Evolutionary conservation across 1,140 invertebrate species (phyloP).

Genomic region (Microplitis demolitor): DNA sequence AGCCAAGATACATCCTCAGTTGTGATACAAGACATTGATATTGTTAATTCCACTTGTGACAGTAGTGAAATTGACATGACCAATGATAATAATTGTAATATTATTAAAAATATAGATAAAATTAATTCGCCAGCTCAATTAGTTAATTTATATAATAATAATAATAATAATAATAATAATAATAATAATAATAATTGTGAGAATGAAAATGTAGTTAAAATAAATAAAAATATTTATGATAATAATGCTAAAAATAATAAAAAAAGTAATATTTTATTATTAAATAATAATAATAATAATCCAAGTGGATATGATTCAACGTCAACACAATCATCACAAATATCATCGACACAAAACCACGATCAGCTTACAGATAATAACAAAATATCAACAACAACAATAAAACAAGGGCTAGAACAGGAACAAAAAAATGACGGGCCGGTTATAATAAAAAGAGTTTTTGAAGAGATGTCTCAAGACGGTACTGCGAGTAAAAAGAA

Average conservation of each 20-base stretch:
- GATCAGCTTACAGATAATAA: background rate
- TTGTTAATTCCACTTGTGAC: too few species aligned
- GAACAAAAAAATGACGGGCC: constrained; percentile 4
- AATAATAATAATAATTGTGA: too few species aligned
- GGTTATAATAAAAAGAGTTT: constrained; percentile 20
- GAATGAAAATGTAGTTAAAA: too few species aligned
- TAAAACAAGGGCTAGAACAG: background rate
- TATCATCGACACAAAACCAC: constrained; percentile 11
- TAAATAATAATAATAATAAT: background rate
- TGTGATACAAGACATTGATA: too few species aligned
- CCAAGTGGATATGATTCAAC: background rate
- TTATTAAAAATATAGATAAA: too few species aligned
- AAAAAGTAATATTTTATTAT: background rate
- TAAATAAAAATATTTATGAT: background rate
- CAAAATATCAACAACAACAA: too few species aligned
- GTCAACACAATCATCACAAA: constrained; percentile 5
- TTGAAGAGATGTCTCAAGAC: constrained; percentile 19
- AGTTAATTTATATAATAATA: too few species aligned
- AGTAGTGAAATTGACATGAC: too few species aligned
- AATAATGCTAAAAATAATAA: background rate
- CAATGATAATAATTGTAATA: too few species aligned
- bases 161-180: too few species aligned
- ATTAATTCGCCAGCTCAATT: too few species aligned
- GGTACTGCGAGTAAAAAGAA: constrained; percentile 11
- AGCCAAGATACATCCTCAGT: background rate